Base-by-base conservation (phyloP, 2,797 vertebrate species). In the Oreochromis mossambicus region DNA sequence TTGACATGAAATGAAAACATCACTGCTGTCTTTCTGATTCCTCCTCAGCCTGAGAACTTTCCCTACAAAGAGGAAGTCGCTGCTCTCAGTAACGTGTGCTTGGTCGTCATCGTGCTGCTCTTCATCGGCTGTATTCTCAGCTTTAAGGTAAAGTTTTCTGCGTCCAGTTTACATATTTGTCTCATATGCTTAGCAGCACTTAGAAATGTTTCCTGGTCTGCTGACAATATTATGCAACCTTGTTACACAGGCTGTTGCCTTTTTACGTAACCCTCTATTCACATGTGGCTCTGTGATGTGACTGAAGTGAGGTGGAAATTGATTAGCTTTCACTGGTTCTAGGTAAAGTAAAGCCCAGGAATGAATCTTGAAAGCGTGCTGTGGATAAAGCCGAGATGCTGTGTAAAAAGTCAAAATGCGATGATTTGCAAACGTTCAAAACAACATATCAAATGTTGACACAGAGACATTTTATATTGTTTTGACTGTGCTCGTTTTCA, bases 11-110 rank as follows among this genome's bases (percentile, higher is more conserved):
- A 12, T n/a, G 15, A 32, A 73, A 29, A 19, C 24, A 19, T 38
- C 19, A 38, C 34, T 66, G 61, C 34, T 82, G 48, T 79, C 73
- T 83, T 10, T 70, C 24, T 13, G 48, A 24, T 36, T 81, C 70
- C 24, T 14, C 15, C 94, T 26, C 96, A 99, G 98, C 98, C 98
- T 77, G 96, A 94, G 82, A 97, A 97, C 92, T 98, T 99, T 92
- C 98, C 98, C 51, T 98, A 98, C 95, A 99, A 97, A 93, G 98
- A 99, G 85, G 97, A 98, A 86, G 97, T 99, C 61, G 96, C 97
- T 86, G 97, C 97, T 52, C 97, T 99, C 94, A 99, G 97, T 88
- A 97, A 97, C 36, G 95, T 97, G 0, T 98, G 97, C 93, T 94
- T 99, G 94, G 96, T 98, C 88, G 95, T 98, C 85, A 96, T 97